Evolutionary conservation across 2,113 vertebrate genomes (phyloP).

Genomic region (Reinhardtius hippoglossoides): DNA sequence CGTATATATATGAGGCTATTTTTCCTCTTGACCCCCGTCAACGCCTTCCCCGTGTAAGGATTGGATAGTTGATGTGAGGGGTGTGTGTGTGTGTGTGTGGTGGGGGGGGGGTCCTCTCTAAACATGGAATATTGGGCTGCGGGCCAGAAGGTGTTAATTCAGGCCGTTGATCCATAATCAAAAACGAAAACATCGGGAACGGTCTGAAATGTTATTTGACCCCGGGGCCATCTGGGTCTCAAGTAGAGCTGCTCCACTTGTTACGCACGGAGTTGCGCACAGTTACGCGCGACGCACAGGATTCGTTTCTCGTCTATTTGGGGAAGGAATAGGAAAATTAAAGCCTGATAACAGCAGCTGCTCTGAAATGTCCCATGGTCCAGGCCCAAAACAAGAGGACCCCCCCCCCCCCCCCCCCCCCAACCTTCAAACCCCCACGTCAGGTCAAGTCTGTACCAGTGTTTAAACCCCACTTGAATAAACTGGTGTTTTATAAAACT

Average conservation of each 20-base stretch:
- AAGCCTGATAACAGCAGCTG: background rate
- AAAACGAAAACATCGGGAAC: constrained; percentile 61
- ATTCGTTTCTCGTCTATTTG: background rate
- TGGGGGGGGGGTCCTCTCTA: constrained; percentile 51
- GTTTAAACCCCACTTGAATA: too few species aligned
- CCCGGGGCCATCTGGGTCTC: constrained; percentile 10
- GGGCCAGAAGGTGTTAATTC: constrained; percentile 61
- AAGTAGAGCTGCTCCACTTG: background rate
- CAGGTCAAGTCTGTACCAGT: too few species aligned
- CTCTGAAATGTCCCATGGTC: background rate
- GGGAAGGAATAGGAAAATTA: background rate
- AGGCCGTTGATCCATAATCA: constrained; percentile 46
- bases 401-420: too few species aligned
- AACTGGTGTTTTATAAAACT: too few species aligned
- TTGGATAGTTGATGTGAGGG: constrained; percentile 74
- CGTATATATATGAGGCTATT: constrained; percentile 84
- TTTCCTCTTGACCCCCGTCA: constrained; percentile 72
- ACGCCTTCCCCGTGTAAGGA: constrained; percentile 53
- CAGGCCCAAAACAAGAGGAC: too few species aligned
- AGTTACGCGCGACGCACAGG: constrained; percentile 22
- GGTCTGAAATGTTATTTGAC: constrained; percentile 36
- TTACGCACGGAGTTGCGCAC: constrained; percentile 30
- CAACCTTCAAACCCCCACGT: too few species aligned
- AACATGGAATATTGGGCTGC: constrained; percentile 74
- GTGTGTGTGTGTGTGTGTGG: constrained; percentile 44